Conservation (phyloP, 2,888 invertebrate species). For the Scelioninae gen. 1 region DNA sequence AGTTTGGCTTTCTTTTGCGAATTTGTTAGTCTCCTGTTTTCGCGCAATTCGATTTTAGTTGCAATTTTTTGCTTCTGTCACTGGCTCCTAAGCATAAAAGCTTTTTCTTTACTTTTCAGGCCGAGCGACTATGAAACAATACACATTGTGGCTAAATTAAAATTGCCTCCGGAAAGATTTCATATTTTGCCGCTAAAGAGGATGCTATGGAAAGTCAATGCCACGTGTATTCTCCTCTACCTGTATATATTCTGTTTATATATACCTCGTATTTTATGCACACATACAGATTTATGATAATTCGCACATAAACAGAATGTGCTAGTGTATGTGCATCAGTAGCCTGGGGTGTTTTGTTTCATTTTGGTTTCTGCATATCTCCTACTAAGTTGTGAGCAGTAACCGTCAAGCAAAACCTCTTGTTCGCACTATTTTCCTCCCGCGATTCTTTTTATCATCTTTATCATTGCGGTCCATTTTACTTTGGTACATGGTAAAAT, state of each 20-base stretch:
- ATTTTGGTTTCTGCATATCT: slow-evolving; percentile 79
- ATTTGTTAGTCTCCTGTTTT: slow-evolving; percentile 26
- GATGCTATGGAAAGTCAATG: slow-evolving; percentile 56
- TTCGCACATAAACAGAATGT: slow-evolving; percentile 7
- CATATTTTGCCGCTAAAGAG: slow-evolving; percentile 79
- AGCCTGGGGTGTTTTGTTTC: slow-evolving; percentile 81
- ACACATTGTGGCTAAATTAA: slow-evolving; percentile 84
- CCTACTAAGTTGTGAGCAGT: slow-evolving; percentile 69
- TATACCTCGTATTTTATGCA: slow-evolving; percentile 30
- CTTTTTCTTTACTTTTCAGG: slow-evolving; percentile 56
- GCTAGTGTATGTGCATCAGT: slow-evolving; percentile 34
- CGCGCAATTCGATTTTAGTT: slow-evolving; percentile 43
- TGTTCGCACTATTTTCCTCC: slow-evolving; percentile 52
- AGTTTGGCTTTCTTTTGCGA: slow-evolving; percentile 13
- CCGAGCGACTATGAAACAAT: slow-evolving; percentile 80
- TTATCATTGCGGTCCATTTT: slow-evolving; percentile 66
- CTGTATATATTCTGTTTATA: slow-evolving; percentile 23
- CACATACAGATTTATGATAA: slow-evolving; percentile 41
- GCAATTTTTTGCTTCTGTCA: slow-evolving; percentile 25
- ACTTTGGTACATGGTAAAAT: slow-evolving; percentile 62
- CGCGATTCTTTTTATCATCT: slow-evolving; percentile 38
- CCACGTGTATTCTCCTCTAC: slow-evolving; percentile 33
- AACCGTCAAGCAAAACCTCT: slow-evolving; percentile 61
- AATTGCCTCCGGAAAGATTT: slow-evolving; percentile 83
- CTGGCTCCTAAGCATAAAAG: slow-evolving; percentile 22